A percentile compares a stretch with the other conserved stretches of the same genome.
phyloP scores from a whole-genome alignment of 2,113 vertebrate genomes.

The Laticauda colubrina region DNA sequence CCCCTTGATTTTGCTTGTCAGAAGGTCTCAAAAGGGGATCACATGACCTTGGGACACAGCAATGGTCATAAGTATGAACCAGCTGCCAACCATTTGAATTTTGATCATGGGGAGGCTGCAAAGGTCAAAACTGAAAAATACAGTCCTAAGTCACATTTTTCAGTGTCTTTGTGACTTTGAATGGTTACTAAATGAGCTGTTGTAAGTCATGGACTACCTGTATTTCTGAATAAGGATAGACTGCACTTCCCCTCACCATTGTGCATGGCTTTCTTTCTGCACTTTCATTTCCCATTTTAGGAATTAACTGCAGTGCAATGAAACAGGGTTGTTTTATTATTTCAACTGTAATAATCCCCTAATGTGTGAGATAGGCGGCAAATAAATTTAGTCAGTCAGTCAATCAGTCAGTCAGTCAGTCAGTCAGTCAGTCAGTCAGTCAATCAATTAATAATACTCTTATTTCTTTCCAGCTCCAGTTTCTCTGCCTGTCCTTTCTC shows the following conservation, averaged over 20 bases:
- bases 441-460: not conserved
- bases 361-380: rapidly evolving
- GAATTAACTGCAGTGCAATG: not conserved
- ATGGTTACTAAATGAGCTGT: not conserved
- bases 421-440: too few relatives aligned
- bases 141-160: not conserved
- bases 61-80: not conserved
- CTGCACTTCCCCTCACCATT: not conserved
- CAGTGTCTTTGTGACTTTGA: not conserved
- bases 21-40: not conserved
- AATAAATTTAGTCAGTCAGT: not conserved
- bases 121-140: not conserved
- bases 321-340: not conserved
- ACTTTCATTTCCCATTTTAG: not conserved
- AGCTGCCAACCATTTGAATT: not conserved
- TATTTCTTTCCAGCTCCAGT: slow-evolving; percentile 60
- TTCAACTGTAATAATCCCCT: not conserved
- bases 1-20: not conserved
- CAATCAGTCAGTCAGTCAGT: too few relatives aligned
- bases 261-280: not conserved
- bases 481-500: slow-evolving; percentile 59
- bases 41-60: not conserved
- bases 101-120: not conserved
- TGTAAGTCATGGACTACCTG: not conserved
- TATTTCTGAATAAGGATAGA: not conserved